These are phyloP conservation scores for Rhadina sibilatrix DNA, from an alignment of 2,113 vertebrate species.

Conservation along the genomic window DNA sequence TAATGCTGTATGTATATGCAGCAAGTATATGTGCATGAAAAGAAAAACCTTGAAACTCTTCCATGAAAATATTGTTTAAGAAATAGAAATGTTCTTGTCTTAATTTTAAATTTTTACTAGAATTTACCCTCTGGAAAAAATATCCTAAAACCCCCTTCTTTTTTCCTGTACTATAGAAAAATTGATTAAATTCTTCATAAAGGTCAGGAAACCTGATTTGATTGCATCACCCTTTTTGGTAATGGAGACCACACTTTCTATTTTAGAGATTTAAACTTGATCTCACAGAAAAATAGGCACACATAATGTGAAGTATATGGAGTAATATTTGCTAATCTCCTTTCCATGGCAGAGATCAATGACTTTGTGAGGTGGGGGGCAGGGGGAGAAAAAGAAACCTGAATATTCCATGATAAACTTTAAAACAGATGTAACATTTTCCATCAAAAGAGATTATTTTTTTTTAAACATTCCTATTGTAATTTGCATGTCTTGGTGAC, in stretches of 20 bases:
- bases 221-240: neutral
- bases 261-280: neutral
- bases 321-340: neutral
- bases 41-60: neutral
- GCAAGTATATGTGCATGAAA: neutral
- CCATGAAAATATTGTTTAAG: neutral
- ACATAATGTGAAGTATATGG: neutral
- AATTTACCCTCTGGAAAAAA: neutral
- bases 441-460: neutral
- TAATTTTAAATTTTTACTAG: neutral
- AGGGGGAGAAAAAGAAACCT: neutral
- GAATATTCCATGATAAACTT: neutral
- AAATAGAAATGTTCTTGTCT: neutral
- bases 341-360: neutral
- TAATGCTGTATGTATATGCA: neutral
- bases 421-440: neutral
- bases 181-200: neutral
- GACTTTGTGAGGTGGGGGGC: rapidly evolving
- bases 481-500: neutral
- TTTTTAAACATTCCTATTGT: neutral
- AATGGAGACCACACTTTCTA: neutral
- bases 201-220: neutral
- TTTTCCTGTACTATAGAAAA: neutral
- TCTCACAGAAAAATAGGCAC: neutral
- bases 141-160: rapidly evolving